Evolutionary conservation across 2,113 vertebrate genomes (phyloP).

Genomic region (Phrynosoma blainvillii): DNA sequence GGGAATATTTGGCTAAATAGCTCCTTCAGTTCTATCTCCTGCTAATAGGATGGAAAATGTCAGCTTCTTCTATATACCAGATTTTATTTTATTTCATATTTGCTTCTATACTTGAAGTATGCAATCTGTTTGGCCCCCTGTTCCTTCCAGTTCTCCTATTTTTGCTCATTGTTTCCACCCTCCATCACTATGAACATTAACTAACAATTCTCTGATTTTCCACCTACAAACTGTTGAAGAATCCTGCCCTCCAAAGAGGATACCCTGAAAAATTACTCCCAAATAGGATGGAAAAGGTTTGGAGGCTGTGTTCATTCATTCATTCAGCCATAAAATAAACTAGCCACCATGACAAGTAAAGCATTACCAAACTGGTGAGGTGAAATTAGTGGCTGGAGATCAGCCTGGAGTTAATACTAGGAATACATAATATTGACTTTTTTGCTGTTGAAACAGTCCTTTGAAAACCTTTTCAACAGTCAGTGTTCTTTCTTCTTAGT

Average conservation of each 20-base stretch:
- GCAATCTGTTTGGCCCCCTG: not conserved
- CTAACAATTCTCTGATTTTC: not conserved
- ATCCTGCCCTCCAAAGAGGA: not conserved
- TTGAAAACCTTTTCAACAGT: slow-evolving; percentile 44
- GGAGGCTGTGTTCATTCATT: not conserved
- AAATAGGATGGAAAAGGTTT: not conserved
- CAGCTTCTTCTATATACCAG: not conserved
- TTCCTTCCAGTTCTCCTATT: not conserved
- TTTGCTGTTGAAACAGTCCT: slow-evolving; percentile 40
- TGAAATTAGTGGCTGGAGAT: slow-evolving; percentile 37
- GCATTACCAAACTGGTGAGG: slow-evolving; percentile 19
- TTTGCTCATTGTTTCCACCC: not conserved
- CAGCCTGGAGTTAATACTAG: slow-evolving; percentile 38
- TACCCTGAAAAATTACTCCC: not conserved
- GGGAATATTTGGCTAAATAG: not conserved
- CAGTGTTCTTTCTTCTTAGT: slow-evolving; percentile 34
- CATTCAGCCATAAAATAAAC: not conserved
- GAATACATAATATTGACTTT: slow-evolving; percentile 31
- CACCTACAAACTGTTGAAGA: not conserved
- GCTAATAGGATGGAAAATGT: not conserved
- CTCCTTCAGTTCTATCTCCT: not conserved
- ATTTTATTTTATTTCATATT: too few relatives aligned
- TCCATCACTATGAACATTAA: not conserved
- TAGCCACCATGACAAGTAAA: not conserved
- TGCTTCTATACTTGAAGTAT: not conserved